These are phyloP conservation scores for Acanthaster planci DNA, from an alignment of 35 echinoderm and acorn worm species.

Conservation along the genomic window DNA sequence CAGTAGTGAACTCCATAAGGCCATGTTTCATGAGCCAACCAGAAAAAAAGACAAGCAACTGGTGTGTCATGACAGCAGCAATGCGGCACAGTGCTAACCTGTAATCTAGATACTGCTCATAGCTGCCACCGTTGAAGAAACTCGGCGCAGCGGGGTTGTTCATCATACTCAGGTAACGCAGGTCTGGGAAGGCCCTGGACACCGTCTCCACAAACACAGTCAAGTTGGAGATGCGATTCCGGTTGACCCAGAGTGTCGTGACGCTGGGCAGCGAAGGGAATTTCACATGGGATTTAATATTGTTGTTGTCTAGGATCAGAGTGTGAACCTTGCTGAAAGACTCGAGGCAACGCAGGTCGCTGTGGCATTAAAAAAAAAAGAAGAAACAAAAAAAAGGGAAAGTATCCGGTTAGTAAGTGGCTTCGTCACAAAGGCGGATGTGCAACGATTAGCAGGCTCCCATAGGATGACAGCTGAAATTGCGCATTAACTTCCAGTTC, in stretches of 20 bases:
- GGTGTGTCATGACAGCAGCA: too few relatives aligned
- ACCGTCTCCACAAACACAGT: constrained; percentile 81
- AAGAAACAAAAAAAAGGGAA: too few relatives aligned
- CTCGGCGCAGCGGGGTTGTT: constrained; percentile 94
- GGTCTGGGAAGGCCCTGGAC: constrained; percentile 61
- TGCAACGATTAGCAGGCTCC: too few relatives aligned
- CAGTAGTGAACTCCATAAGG: too few relatives aligned
- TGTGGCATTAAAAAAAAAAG: constrained; percentile 17
- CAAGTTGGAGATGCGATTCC: constrained; percentile 84
- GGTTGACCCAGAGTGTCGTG: constrained; percentile 81
- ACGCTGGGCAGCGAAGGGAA: constrained; percentile 66
- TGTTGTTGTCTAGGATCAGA: constrained; percentile 91
- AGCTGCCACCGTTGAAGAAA: constrained; percentile 94
- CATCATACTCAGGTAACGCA: constrained; percentile 91
- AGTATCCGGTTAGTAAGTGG: too few relatives aligned
- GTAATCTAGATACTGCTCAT: constrained; percentile 88
- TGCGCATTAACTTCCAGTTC: too few relatives aligned
- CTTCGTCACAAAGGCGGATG: too few relatives aligned
- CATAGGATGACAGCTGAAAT: too few relatives aligned
- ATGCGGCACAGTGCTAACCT: constrained; percentile 47
- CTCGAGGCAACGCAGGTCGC: constrained; percentile 82
- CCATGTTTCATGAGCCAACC: too few relatives aligned
- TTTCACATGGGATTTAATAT: constrained; percentile 78
- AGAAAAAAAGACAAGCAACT: too few relatives aligned
- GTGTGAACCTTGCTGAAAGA: constrained; percentile 68